A percentile compares a stretch with the other conserved stretches of the same genome.
These are phyloP conservation scores for Phrynocephalus forsythii DNA, from an alignment of 2,797 vertebrate species.

Conservation along the genomic window DNA sequence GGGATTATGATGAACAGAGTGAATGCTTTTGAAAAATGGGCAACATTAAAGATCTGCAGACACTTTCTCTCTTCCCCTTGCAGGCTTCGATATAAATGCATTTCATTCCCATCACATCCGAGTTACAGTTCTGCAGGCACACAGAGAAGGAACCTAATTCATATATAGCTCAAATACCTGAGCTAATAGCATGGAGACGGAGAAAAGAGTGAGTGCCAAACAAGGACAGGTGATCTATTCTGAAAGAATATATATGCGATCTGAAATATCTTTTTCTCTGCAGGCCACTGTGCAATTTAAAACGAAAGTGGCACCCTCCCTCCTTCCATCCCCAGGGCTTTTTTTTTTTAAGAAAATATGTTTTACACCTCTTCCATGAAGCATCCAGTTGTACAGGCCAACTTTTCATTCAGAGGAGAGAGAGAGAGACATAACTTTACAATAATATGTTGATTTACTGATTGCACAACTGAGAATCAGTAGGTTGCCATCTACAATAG, in stretches of 20 bases:
- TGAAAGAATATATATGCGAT: slow-evolving; percentile 41
- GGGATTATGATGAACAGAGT: slow-evolving; percentile 62
- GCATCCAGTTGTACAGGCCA: neutral
- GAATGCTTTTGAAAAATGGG: slow-evolving; percentile 61
- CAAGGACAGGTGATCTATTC: slow-evolving; percentile 34
- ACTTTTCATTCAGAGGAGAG: neutral
- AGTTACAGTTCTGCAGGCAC: slow-evolving; percentile 43
- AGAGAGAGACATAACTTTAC: neutral
- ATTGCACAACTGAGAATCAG: neutral
- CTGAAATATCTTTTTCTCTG: slow-evolving; percentile 18
- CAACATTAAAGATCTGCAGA: slow-evolving; percentile 60
- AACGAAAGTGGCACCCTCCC: slow-evolving; percentile 1
- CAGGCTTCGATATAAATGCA: slow-evolving; percentile 27
- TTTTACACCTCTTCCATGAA: slow-evolving; percentile 2
- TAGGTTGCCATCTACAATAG: neutral
- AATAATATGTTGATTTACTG: neutral
- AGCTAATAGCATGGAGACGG: slow-evolving; percentile 39
- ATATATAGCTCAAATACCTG: slow-evolving; percentile 28
- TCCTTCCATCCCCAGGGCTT: neutral
- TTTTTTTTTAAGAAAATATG: neutral
- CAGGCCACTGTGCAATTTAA: slow-evolving; percentile 28
- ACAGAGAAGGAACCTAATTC: slow-evolving; percentile 35
- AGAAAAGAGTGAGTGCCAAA: slow-evolving; percentile 18
- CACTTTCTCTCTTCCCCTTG: slow-evolving; percentile 41
- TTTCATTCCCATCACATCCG: slow-evolving; percentile 16